Conservation (phyloP, 2,113 vertebrate genomes). For the Mungos mungo region DNA sequence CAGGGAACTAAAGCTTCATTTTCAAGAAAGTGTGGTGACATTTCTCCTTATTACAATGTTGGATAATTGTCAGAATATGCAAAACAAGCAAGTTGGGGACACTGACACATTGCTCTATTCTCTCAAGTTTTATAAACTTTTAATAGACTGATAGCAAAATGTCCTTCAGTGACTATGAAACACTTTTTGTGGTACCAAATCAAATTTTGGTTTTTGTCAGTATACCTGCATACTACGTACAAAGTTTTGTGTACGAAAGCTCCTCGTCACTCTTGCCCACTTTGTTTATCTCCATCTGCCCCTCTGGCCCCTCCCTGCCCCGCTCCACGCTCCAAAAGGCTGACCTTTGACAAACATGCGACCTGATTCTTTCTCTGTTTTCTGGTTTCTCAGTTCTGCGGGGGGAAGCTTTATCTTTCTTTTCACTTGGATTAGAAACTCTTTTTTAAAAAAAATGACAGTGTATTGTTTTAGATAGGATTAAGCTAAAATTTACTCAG, state of each 20-base stretch:
- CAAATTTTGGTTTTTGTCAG: not conserved
- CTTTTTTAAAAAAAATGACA: not conserved
- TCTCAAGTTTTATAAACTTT: not conserved
- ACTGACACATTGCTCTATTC: not conserved
- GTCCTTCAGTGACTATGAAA: not conserved
- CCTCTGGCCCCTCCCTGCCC: not conserved
- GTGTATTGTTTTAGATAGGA: not conserved
- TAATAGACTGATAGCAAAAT: not conserved
- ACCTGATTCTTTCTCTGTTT: not conserved
- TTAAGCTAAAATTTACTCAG: not conserved
- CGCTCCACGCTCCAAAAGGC: not conserved
- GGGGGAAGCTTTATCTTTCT: not conserved
- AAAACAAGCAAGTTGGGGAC: not conserved
- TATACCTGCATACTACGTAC: not conserved
- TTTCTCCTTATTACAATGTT: not conserved
- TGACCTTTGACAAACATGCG: not conserved
- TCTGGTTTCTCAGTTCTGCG: not conserved
- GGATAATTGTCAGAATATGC: not conserved
- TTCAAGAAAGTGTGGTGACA: not conserved
- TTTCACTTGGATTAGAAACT: not conserved
- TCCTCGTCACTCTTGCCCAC: too few relatives aligned
- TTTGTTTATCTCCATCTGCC: not conserved
- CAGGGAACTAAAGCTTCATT: not conserved
- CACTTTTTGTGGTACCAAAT: not conserved
- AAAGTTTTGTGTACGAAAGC: not conserved